Evolutionary conservation across 2,888 invertebrate genomes (phyloP), one percentile per base, ranked within the genome.

Genomic region (Synanthedon formicaeformis): DNA sequence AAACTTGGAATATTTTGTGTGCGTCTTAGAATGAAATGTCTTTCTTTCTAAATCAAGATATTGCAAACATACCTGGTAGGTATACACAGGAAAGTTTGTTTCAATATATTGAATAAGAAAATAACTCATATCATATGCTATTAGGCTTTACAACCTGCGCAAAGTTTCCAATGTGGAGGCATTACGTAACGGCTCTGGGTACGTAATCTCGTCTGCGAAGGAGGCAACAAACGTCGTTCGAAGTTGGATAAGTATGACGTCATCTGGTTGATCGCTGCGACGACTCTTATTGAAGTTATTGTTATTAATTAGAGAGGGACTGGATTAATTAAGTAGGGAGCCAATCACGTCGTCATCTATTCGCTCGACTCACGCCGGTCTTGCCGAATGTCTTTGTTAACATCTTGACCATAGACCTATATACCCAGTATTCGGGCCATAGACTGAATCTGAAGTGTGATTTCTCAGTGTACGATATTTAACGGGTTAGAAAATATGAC

Each of bases 251-350:
- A 52, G 51, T 57, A 64, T 69, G 75, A 78, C 84, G 85, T 79
- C 86, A 86, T 82, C 83, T 85, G 82, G 73, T 69, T 63, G 68
- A 73, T 73, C 67, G 67, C 60, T 67, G 67, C 60, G 57, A 62
- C 69, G 72, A 72, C 66, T 69, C 70, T 63, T 69, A 68, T 69
- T 67, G 66, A 75, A 82, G 79, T 83, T 85, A 86, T 85, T 85
- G 80, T 83, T 86, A 85, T 86, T 86, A 86, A 86, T 86, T 85
- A 86, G 81, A 66, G 73, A 75, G 77, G 75, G 76, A 73, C 75
- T 68, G 81, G 75, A 81, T 81, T 85, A 86, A 86, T 86, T 85
- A 85, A 84, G 80, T 79, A 81, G 73, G 76, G 81, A 79, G 80
- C 80, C 84, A 81, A 86, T 86, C 83, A 83, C 81, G 75, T 69